Evolutionary conservation across 2,113 vertebrate genomes (phyloP).

Genomic region (Microcebus jonahi): DNA sequence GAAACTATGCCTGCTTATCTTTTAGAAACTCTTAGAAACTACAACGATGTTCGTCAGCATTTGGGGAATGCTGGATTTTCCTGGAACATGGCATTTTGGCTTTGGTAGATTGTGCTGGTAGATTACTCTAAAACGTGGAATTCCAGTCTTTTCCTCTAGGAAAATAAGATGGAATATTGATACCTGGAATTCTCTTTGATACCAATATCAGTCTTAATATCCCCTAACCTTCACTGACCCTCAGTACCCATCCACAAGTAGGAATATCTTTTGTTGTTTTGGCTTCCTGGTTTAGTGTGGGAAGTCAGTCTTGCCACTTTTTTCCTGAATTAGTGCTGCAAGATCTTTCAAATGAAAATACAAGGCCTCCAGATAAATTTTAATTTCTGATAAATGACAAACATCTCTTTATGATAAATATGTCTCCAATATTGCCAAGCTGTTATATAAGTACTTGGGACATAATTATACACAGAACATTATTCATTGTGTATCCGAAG

Average conservation of each 20-base stretch:
- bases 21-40: too few species aligned
- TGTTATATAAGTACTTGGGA: background rate
- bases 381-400: background rate
- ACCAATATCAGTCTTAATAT: background rate
- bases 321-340: background rate
- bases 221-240: background rate
- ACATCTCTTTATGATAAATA: background rate
- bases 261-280: background rate
- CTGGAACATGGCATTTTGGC: accelerated
- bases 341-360: background rate
- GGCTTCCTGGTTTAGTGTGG: background rate
- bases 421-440: too few species aligned
- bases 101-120: too few species aligned
- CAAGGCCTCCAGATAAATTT: background rate
- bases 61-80: accelerated
- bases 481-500: background rate
- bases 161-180: background rate
- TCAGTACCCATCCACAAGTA: background rate
- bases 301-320: background rate
- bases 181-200: background rate
- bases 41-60: accelerated
- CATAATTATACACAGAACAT: background rate
- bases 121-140: too few species aligned
- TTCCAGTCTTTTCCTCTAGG: background rate
- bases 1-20: background rate